Base-by-base conservation (phyloP, 2,113 vertebrate species). In the Trachemys scripta region DNA sequence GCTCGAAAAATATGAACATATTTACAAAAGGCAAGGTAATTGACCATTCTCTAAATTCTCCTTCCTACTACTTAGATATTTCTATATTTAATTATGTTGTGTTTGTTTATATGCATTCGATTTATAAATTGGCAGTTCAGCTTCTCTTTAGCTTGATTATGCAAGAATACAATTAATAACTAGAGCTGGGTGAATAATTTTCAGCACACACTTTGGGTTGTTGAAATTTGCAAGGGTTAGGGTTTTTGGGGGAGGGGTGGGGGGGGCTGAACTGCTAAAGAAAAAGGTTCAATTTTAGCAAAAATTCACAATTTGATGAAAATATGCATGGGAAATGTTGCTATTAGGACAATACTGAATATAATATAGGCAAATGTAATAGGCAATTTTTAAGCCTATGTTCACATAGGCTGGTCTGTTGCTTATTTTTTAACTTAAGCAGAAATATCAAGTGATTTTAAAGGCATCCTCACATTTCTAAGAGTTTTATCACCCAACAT, bases 401-500 rank as follows among this genome's bases (percentile, higher is more conserved):
- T 62, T 62, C 59, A 62, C 25, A 62, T 13, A 62, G 14, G 53
- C 53, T 54, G 20, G 20, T 54, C 50, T 51, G 53, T 54, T 54
- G 29, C 59, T 29, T 62, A 13, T 29, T 62, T 62, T 62, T 95
- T 59, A 90, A 13, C 3, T 85, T 95, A 87, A 87, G 84, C 17
- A 9, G 45, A 87, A 24, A 1, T 49, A 2, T 78, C 72, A 35
- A 85, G 10, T 22, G 19, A 50, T 86, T 89, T 80, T 79, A 49
- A 17, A n/a, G 0, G 0, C n/a, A 4, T 5, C 76, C 3, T 2
- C 31, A 17, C 51, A 56, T 20, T 51, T 4, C 16, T 5, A 75
- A 35, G 76, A 31, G 0, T 59, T 89, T 85, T 31, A 50, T 49
- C 35, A 27, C 83, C 20, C 6, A 95, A 59, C 56, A 17, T 80